Evolutionary conservation across 1,140 invertebrate genomes (phyloP).

Genomic region (Thalassaphorura encarpata): DNA sequence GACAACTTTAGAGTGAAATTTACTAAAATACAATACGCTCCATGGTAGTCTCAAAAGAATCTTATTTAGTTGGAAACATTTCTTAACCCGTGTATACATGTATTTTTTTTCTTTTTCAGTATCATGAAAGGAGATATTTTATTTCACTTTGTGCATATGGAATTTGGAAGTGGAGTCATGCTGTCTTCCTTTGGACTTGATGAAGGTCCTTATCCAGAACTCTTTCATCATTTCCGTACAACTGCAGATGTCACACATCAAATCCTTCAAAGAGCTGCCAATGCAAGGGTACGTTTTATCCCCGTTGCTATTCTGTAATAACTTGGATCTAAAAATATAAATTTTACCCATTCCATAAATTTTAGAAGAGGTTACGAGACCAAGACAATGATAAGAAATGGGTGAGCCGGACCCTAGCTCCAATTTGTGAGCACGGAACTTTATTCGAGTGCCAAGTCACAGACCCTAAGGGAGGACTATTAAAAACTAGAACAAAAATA

Average conservation of each 20-base stretch:
- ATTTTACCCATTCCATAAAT: neutral
- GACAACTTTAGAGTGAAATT: too few relatives aligned
- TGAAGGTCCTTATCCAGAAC: neutral
- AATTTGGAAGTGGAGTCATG: constrained; percentile 21
- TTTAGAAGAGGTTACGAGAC: constrained; percentile 43
- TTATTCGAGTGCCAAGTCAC: constrained; percentile 45
- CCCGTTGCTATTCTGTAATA: too few relatives aligned
- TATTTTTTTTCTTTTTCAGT: constrained; percentile 9
- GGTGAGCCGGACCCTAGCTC: constrained; percentile 60
- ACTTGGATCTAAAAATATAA: too few relatives aligned
- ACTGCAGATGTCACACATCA: constrained; percentile 19
- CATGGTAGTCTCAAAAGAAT: too few relatives aligned
- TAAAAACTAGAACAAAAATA: constrained; percentile 27
- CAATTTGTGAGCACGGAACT: constrained; percentile 63
- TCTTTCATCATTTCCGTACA: constrained; percentile 19
- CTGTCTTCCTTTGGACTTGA: constrained; percentile 4
- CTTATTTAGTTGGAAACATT: too few relatives aligned
- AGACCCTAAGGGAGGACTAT: neutral
- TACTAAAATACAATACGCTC: too few relatives aligned
- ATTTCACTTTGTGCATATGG: constrained; percentile 24
- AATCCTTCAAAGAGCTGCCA: constrained; percentile 21
- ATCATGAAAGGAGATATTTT: constrained; percentile 16
- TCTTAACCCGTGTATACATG: too few relatives aligned
- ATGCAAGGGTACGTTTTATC: constrained; percentile 20
- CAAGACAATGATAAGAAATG: constrained; percentile 47